These are phyloP conservation scores for Acestrorhynchus altus DNA, from an alignment of 2,797 vertebrate species.

Conservation along the genomic window DNA sequence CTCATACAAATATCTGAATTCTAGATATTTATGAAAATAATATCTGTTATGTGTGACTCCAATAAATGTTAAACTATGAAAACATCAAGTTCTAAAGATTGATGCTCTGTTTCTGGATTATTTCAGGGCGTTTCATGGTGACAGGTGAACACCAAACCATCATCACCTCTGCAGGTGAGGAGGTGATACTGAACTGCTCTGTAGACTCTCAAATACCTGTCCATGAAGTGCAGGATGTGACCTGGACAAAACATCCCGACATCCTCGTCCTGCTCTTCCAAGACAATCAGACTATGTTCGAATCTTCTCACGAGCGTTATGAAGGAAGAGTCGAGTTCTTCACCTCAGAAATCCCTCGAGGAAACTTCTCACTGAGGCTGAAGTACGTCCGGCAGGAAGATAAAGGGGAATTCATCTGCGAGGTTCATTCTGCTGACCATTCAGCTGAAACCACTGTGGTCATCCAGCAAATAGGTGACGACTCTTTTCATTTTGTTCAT, in stretches of 20 bases:
- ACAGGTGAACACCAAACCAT: background rate
- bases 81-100: too few relatives aligned
- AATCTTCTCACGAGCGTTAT: background rate
- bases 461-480: background rate
- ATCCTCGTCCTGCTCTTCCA: slow-evolving; percentile 21
- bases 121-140: too few relatives aligned
- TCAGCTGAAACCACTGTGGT: background rate
- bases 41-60: too few relatives aligned
- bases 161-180: slow-evolving; percentile 15
- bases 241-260: slow-evolving; percentile 21
- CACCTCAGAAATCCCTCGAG: slow-evolving; percentile 20
- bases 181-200: slow-evolving; percentile 16
- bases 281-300: background rate
- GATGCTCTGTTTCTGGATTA: too few relatives aligned
- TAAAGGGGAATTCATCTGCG: background rate
- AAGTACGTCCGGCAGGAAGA: slow-evolving; percentile 6
- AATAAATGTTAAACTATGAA: too few relatives aligned
- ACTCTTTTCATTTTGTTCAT: too few relatives aligned
- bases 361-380: slow-evolving; percentile 35
- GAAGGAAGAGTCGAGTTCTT: background rate
- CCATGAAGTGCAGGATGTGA: slow-evolving; percentile 22
- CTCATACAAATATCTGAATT: too few relatives aligned
- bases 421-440: background rate
- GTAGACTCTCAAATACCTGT: slow-evolving; percentile 11
- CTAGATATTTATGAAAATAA: too few relatives aligned